Percentiles rank a stretch among this genome's conserved stretches.
These are phyloP conservation scores for Marisa cornuarietis DNA, from an alignment of 1,140 invertebrate genomes.

Conservation along the genomic window DNA sequence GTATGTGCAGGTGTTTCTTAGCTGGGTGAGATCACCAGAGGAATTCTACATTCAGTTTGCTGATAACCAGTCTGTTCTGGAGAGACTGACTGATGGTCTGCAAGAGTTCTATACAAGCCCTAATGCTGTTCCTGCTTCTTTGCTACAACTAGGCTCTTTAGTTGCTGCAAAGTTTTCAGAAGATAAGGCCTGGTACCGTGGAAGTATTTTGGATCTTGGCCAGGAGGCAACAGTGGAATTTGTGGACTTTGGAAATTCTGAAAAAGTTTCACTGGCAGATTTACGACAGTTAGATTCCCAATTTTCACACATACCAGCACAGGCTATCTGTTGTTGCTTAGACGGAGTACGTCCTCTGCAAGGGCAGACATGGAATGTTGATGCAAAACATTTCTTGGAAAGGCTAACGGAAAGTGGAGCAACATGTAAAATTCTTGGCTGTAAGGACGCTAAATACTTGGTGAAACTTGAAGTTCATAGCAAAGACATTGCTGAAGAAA, in stretches of 20 bases:
- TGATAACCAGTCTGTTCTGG: slow-evolving; percentile 60
- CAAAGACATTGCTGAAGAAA: slow-evolving; percentile 41
- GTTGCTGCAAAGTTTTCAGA: slow-evolving; percentile 78
- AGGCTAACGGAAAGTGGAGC: slow-evolving; percentile 46
- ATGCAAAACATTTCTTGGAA: slow-evolving; percentile 55
- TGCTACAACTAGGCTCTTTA: slow-evolving; percentile 56
- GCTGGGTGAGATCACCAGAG: slow-evolving; percentile 60
- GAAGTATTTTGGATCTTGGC: slow-evolving; percentile 73
- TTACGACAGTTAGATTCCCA: slow-evolving; percentile 39
- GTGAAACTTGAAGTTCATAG: slow-evolving; percentile 41
- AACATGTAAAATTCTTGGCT: slow-evolving; percentile 35
- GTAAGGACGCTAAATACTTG: slow-evolving; percentile 24
- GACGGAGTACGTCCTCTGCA: slow-evolving; percentile 48
- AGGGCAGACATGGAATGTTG: slow-evolving; percentile 42
- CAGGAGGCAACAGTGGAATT: slow-evolving; percentile 78
- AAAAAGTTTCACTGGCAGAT: slow-evolving; percentile 35
- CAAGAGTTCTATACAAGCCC: slow-evolving; percentile 39
- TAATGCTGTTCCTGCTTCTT: slow-evolving; percentile 11
- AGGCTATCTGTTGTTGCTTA: slow-evolving; percentile 50
- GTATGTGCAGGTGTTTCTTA: slow-evolving; percentile 42
- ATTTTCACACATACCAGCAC: slow-evolving; percentile 24
- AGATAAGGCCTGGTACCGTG: slow-evolving; percentile 81
- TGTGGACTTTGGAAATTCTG: slow-evolving; percentile 74
- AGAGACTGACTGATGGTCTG: slow-evolving; percentile 64
- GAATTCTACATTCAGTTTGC: slow-evolving; percentile 68